Evolutionary conservation across 2,113 vertebrate species (phyloP), one percentile per base, ranked within the genome.

Genomic region (Neolamprologus hecqui): DNA sequence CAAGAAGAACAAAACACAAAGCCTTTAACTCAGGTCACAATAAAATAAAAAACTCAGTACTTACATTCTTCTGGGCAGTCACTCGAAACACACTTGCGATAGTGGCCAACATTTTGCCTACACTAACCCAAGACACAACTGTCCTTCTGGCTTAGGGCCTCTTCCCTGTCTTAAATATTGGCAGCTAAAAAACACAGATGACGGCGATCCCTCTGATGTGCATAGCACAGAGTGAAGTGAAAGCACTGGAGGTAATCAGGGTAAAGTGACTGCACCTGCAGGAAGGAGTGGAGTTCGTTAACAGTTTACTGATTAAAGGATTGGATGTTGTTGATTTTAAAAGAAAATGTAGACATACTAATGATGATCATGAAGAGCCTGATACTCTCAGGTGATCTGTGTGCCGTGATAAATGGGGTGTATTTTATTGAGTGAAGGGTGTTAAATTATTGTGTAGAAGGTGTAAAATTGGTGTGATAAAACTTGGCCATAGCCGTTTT

Each of bases 91-190:
- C 94, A 35, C 96, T 97, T 63, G 96, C 96, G 0, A 98, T 95
- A 13, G 95, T 96, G 8, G 97, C 93, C 88, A 98, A 92, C 98
- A 98, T 98, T 90, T 97, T 97, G 88, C 93, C 95, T 96, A 94
- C 58, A 21, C 84, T 93, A 77, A 42, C 75, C 51, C 10, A 68
- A 54, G 7, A 21, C 86, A 42, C 33, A 45, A 77, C 85, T 85
- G 90, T 93, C 93, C 95, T 95, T 94, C 54, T 68, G 63, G 15
- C 75, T 5, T 65, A 13, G 28, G 17, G 60, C 60, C 92, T 86
- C 92, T 87, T 84, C 89, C 40, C 14, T 49, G 55, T 1, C 4
- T 55, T 55, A 5, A 82, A 87, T 42, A 19, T 7, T 8, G 3
- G 55, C 42, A 79, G 26, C 3, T 12, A 19, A 7, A 6, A 9